Conservation (phyloP, 2,888 invertebrate genomes). For the Drosophila ezoana region DNA sequence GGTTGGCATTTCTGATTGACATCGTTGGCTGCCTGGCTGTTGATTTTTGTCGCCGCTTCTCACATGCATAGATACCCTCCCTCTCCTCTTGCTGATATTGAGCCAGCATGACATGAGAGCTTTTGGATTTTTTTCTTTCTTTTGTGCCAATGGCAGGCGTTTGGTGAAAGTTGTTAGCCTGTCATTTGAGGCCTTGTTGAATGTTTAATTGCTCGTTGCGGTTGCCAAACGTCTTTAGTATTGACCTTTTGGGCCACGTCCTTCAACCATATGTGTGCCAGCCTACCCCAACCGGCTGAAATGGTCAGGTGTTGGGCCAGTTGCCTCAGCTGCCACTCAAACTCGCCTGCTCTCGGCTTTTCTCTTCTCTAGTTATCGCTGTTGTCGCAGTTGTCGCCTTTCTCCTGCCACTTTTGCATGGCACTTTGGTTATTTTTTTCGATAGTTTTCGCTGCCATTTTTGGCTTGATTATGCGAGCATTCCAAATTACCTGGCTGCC, state of each 20-base stretch:
- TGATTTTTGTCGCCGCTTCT: slow-evolving; percentile 28
- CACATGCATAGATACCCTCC: slow-evolving; percentile 13
- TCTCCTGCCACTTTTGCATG: slow-evolving; percentile 63
- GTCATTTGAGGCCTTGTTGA: slow-evolving; percentile 58
- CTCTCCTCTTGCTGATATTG: not conserved
- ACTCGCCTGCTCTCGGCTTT: not conserved
- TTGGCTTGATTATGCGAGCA: slow-evolving; percentile 75
- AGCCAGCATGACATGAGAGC: slow-evolving; percentile 39
- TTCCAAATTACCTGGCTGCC: slow-evolving; percentile 50
- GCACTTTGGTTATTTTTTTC: slow-evolving; percentile 42
- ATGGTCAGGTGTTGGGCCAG: slow-evolving; percentile 38
- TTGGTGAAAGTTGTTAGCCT: slow-evolving; percentile 72
- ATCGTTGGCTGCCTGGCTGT: slow-evolving; percentile 31
- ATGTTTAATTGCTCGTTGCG: slow-evolving; percentile 69
- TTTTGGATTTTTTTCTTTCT: slow-evolving; percentile 9
- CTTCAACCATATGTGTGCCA: slow-evolving; percentile 54
- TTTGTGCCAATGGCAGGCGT: slow-evolving; percentile 40
- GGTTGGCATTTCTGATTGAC: slow-evolving; percentile 72
- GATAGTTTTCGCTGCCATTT: slow-evolving; percentile 62
- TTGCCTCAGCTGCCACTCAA: slow-evolving; percentile 9
- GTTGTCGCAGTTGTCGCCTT: slow-evolving; percentile 44
- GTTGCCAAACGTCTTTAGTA: slow-evolving; percentile 36
- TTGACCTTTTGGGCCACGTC: slow-evolving; percentile 71
- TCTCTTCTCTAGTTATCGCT: slow-evolving; percentile 21
- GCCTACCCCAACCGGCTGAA: slow-evolving; percentile 1